Evolutionary conservation across 2,113 vertebrate species (phyloP), one percentile per base, ranked within the genome.

Genomic region (Macheiramphus alcinus): DNA sequence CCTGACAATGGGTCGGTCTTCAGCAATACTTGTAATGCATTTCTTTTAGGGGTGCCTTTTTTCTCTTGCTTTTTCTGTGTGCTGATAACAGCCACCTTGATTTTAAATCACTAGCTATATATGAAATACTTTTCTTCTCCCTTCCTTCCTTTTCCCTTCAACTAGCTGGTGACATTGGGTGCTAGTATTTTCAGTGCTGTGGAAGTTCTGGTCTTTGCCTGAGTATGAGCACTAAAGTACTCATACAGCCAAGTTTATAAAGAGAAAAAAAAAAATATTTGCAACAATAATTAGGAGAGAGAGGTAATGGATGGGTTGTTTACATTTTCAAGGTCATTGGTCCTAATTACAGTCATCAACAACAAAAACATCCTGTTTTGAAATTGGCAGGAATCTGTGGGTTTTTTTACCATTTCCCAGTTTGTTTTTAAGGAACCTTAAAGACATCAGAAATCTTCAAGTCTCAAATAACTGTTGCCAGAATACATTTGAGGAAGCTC

Each of bases 311-410:
- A 83, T 62, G 56, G 15, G 36, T 89, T 93, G 88, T 80, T 97
- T 93, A 68, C 59, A 52, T 95, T 98, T 85, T 76, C 81, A 79
- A 90, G 73, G 90, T 83, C 86, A 74, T 27, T 97, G 78, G n/a
- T 97, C 96, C 96, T 80, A 81, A 94, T 79, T 94, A 62, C 91
- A 84, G 91, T 83, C 68, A 59, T 90, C 45, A 83, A 66, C 65
- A 95, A 80, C 76, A 96, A 96, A 93, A 98, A 91, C 86, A 87
- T 92, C 92, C 80, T 97, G 88, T 71, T 95, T 92, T 68, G 79
- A 88, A 97, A 92, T 91, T 92, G 74, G 71, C 79, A 95, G 56
- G 20, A 21, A 22, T 88, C 29, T 68, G 45, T 78, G 59, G 27
- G 70, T 42, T 67, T 82, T 50, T 73, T 83, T 56, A 34, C 17